phyloP scores from a whole-genome alignment of 2,113 vertebrate species.

The Oreochromis aureus region DNA sequence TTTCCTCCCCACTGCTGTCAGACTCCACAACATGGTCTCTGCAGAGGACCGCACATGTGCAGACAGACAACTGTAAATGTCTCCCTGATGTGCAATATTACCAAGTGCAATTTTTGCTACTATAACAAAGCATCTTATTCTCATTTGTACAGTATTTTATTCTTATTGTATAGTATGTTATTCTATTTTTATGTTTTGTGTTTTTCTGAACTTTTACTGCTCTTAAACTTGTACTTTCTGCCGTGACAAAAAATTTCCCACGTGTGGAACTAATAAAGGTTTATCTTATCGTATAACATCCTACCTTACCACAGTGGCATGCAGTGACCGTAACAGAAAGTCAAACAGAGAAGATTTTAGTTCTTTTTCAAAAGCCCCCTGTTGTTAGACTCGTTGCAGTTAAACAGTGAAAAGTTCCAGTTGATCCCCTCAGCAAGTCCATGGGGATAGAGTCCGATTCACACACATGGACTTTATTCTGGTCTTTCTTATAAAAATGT shows the following conservation, averaged over 20 bases:
- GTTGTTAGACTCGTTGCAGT: not conserved
- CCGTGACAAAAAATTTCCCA: not conserved
- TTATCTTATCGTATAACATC: not conserved
- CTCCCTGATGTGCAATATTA: not conserved
- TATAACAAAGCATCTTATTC: not conserved
- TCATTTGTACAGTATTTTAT: not conserved
- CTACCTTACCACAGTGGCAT: not conserved
- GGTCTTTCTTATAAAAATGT: not conserved
- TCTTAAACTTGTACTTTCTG: not conserved
- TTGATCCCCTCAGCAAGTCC: not conserved
- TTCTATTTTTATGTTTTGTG: not conserved
- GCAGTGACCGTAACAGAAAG: not conserved
- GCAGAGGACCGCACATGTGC: not conserved
- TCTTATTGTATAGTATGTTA: not conserved
- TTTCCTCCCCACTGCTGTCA: not conserved
- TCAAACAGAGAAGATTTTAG: not conserved
- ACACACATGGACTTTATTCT: not conserved
- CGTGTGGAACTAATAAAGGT: not conserved
- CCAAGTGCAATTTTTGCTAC: not conserved
- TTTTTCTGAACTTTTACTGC: not conserved
- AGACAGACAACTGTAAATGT: not conserved
- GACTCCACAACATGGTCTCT: not conserved
- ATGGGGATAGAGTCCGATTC: not conserved
- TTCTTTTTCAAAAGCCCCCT: not conserved
- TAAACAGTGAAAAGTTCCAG: not conserved